Base-by-base conservation (phyloP, 2,797 vertebrate genomes). In the Lates japonicus region DNA sequence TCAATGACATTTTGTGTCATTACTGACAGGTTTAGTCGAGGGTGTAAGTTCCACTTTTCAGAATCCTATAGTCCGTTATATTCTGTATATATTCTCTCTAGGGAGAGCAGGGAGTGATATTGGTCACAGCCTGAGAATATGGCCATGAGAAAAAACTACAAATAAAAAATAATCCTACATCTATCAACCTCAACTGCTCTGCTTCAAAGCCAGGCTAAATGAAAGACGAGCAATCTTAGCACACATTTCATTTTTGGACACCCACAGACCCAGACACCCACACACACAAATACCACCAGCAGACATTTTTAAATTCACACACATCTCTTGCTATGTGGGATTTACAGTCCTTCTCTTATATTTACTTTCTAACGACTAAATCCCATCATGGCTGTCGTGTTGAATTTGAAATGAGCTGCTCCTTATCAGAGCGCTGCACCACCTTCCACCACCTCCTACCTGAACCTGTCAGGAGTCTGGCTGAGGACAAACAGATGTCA, bases 311-410 rank as follows among this genome's bases (percentile, higher is more conserved):
- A 63, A 73, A 83, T 82, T 76, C 60, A 70, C 39, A 73, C 51
- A 65, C n/a, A 82, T 77, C 64, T 69, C 29, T 58, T 51, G 42
- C 51, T n/a, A 44, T 66, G 41, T 80, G 54, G 63, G 57, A 81
- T 89, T 84, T 69, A 76, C 58, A 70, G 61, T 65, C 70, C 67
- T 48, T 74, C 66, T 84, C 65, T 72, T 74, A 70, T 46, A 70
- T 84, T 83, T 73, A 85, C 61, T 83, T 89, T 91, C 25, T 37
- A 78, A 85, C 66, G 74, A 74, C 78, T 80, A 76, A 88, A 88
- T 88, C 79, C 87, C 89, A 68, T 88, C 82, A 81, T 58, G 82
- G 72, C 76, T 88, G 90, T 88, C 83, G 68, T 62, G 74, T 84
- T 81, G 62, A 74, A 90, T 92, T 70, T 84, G 44, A 87, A 87